A percentile compares a stretch with the other conserved stretches of the same genome.
Conservation (phyloP, 2,113 vertebrate genomes). For the Struthio camelus region DNA sequence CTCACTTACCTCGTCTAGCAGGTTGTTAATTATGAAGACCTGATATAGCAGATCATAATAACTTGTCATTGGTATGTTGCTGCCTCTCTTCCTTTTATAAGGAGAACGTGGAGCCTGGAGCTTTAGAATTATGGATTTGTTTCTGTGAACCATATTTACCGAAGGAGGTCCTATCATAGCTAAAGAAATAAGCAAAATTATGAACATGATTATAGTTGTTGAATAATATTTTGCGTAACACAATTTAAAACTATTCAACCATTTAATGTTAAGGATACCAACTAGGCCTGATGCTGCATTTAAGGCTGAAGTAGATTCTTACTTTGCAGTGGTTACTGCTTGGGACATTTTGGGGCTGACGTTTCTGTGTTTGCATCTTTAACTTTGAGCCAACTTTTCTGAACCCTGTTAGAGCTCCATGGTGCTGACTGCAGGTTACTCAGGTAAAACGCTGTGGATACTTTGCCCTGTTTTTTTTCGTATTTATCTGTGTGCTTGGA, state of each 20-base stretch:
- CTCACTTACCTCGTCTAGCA: slow-evolving; percentile 61
- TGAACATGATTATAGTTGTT: not conserved
- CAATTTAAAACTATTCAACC: not conserved
- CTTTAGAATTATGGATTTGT: slow-evolving; percentile 50
- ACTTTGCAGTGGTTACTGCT: not conserved
- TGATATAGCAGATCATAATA: slow-evolving; percentile 71
- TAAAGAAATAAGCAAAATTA: slow-evolving; percentile 33
- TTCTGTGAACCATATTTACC: slow-evolving; percentile 41
- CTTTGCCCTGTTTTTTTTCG: not conserved
- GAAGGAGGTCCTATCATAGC: slow-evolving; percentile 70
- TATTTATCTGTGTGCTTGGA: not conserved
- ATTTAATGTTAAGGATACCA: not conserved
- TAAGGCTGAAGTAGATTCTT: not conserved
- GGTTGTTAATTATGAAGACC: slow-evolving; percentile 71
- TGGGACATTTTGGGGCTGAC: not conserved
- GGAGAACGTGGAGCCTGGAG: slow-evolving; percentile 66
- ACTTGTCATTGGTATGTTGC: slow-evolving; percentile 61
- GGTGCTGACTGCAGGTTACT: not conserved
- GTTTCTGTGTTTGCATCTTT: not conserved
- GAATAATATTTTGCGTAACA: not conserved
- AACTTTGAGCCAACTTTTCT: not conserved
- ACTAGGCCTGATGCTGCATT: not conserved
- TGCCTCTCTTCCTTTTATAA: slow-evolving; percentile 56
- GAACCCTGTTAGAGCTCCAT: not conserved
- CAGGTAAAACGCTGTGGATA: not conserved